phyloP scores from a whole-genome alignment of 2,113 vertebrate species.

The Ctenomys sociabilis region DNA sequence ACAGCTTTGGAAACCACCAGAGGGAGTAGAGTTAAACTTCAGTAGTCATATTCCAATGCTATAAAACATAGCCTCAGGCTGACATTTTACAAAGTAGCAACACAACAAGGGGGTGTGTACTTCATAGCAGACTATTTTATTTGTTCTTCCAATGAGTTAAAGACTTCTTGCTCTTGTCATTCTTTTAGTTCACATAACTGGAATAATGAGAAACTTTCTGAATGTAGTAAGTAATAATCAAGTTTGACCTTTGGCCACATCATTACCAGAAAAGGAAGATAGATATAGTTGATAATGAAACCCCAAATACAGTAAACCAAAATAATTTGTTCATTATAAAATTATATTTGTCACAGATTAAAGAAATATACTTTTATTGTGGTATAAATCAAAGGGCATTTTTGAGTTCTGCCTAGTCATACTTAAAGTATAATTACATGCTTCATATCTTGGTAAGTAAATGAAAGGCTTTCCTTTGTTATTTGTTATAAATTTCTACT shows the following conservation, averaged over 20 bases:
- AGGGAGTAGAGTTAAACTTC: constrained; percentile 85
- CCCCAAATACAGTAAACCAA: constrained; percentile 46
- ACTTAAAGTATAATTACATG: constrained; percentile 86
- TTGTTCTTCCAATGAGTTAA: constrained; percentile 77
- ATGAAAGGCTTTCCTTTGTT: constrained; percentile 86
- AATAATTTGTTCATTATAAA: constrained; percentile 71
- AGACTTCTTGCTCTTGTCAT: background rate
- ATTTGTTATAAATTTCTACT: constrained; percentile 87
- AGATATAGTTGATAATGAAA: constrained; percentile 63
- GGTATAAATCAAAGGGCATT: constrained; percentile 85
- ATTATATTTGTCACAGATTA: constrained; percentile 76
- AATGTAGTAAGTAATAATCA: constrained; percentile 75
- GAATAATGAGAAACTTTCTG: constrained; percentile 65
- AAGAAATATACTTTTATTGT: constrained; percentile 79
- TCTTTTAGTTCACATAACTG: constrained; percentile 66
- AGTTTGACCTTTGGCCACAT: constrained; percentile 76
- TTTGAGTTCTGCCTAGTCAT: constrained; percentile 79
- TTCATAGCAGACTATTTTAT: constrained; percentile 70
- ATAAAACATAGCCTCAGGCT: constrained; percentile 79
- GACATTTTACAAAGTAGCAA: constrained; percentile 76
- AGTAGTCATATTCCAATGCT: constrained; percentile 77
- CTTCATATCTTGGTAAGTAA: constrained; percentile 86
- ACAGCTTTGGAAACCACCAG: constrained; percentile 85
- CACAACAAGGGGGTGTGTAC: constrained; percentile 34
- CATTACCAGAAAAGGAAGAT: constrained; percentile 55